phyloP scores from a whole-genome alignment of 2,888 invertebrate genomes.

The Metalampra italica region DNA sequence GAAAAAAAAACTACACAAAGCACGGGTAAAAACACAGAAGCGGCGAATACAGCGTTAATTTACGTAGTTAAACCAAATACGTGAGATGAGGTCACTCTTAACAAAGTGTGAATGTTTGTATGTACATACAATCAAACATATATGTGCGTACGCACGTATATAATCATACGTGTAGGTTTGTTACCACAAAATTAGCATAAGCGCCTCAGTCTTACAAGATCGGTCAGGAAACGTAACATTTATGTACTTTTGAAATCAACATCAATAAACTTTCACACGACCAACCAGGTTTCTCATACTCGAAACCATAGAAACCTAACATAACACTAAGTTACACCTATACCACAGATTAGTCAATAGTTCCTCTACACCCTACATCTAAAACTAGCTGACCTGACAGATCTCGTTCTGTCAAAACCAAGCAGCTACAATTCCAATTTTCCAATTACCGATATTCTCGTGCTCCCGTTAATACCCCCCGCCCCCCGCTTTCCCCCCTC shows the following conservation, averaged over 20 bases:
- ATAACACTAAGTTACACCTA: no score
- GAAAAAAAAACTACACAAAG: neutral
- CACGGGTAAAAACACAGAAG: neutral
- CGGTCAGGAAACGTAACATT: neutral
- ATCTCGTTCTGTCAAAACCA: no score
- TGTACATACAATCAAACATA: neutral
- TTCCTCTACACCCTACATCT: no score
- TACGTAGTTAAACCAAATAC: constrained; percentile 2
- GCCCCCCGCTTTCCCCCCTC: no score
- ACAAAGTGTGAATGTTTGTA: neutral
- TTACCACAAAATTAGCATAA: constrained; percentile 3
- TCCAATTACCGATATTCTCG: no score
- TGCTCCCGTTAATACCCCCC: no score
- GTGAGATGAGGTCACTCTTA: constrained; percentile 6
- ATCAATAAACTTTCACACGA: no score
- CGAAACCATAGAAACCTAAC: no score
- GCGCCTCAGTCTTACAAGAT: neutral
- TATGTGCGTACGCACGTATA: neutral
- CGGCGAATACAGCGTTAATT: constrained; percentile 1
- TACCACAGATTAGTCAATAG: no score
- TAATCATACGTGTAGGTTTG: neutral
- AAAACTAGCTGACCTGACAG: no score
- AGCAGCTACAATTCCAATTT: no score
- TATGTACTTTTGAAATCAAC: neutral
- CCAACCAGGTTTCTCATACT: no score